phyloP scores from a whole-genome alignment of 35 echinoderm and acorn worm genomes.

The Amphiura filiformis region DNA sequence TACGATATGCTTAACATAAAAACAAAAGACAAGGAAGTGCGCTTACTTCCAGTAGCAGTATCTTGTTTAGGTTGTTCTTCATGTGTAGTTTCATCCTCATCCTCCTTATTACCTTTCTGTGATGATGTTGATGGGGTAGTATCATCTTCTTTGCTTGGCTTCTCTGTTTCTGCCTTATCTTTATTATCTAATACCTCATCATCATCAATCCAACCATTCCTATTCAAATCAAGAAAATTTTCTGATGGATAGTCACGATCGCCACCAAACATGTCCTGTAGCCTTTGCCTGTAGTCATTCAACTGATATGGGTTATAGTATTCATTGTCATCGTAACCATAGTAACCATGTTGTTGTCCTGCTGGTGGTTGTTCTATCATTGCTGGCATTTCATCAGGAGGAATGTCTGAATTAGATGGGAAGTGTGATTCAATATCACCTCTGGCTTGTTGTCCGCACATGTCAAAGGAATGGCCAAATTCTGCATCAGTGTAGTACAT shows the following conservation, averaged over 20 bases:
- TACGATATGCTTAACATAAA: too few relatives aligned
- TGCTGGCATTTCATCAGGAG: background rate
- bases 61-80: too few relatives aligned
- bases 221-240: background rate
- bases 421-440: background rate
- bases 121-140: background rate
- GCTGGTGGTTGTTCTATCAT: background rate
- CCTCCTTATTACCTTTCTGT: background rate
- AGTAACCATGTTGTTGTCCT: background rate
- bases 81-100: background rate
- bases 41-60: background rate
- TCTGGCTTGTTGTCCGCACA: constrained; percentile 3
- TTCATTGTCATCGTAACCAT: background rate
- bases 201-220: background rate
- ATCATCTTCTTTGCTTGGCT: constrained; percentile 11
- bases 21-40: too few relatives aligned
- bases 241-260: background rate
- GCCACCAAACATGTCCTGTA: background rate
- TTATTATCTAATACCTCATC: background rate
- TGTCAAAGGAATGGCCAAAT: constrained; percentile 37
- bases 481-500: constrained; percentile 91
- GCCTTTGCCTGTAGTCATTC: background rate
- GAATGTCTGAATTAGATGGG: background rate
- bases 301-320: background rate
- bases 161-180: background rate